Evolutionary conservation across 2,797 vertebrate species (phyloP), one percentile per base, ranked within the genome.

Genomic region (Geotrypetes seraphini): DNA sequence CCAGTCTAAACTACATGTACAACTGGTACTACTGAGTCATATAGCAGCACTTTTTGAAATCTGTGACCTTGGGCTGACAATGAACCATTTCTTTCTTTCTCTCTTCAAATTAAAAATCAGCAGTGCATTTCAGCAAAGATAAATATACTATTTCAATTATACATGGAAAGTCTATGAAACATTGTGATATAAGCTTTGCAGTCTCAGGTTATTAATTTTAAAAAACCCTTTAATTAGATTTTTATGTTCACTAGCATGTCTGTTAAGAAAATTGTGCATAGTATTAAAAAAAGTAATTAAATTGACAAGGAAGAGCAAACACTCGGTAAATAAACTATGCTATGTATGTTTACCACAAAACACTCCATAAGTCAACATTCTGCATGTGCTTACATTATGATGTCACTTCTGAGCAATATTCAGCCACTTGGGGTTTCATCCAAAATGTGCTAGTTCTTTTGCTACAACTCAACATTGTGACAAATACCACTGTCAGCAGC

Each of bases 261-360:
- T n/a, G n/a, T 1, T 25, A 3, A 2, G 15, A 34, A 28, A 6
- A 15, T 5, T 4, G 7, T 34, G 0, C 11, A 8, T n/a, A 35
- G 6, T 15, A 6, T 23, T 12, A 8, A 15, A 14, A 11, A 30
- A 19, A 39, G 34, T 12, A 13, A 14, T 11, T 28, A 43, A 28
- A 32, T 1, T 2, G 8, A 1, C 6, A n/a, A n/a, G n/a, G n/a
- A n/a, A n/a, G n/a, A n/a, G n/a, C n/a, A n/a, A n/a, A n/a, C n/a
- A n/a, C n/a, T n/a, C n/a, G n/a, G n/a, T n/a, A n/a, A n/a, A n/a
- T n/a, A n/a, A n/a, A n/a, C n/a, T n/a, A n/a, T n/a, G n/a, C n/a
- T n/a, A n/a, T n/a, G n/a, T n/a, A n/a, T n/a, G n/a, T n/a, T n/a
- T n/a, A n/a, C n/a, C n/a, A n/a, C n/a, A n/a, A n/a, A n/a, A n/a